Percentiles rank a stretch among this genome's conserved stretches.
These are phyloP conservation scores for Halocaridina rubra DNA, from an alignment of 2,888 invertebrate species.

Conservation along the genomic window DNA sequence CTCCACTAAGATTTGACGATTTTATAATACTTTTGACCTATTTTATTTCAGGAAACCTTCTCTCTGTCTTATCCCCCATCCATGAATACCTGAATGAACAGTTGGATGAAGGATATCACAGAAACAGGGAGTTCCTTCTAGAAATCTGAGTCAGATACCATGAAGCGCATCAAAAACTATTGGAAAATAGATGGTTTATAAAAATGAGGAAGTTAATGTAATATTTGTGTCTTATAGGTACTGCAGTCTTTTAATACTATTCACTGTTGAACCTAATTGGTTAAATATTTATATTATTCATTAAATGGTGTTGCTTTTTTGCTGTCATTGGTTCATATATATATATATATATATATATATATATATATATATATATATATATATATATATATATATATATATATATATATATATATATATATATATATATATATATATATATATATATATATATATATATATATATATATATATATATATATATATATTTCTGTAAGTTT, in stretches of 20 bases:
- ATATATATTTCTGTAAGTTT: too few relatives aligned
- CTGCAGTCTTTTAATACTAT: background rate
- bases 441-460: background rate
- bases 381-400: background rate
- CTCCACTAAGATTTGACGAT: too few relatives aligned
- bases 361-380: slow-evolving; percentile 23
- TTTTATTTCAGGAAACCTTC: too few relatives aligned
- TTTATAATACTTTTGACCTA: too few relatives aligned
- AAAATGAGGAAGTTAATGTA: background rate
- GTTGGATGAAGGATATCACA: too few relatives aligned
- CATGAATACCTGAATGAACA: too few relatives aligned
- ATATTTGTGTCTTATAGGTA: background rate
- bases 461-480: background rate
- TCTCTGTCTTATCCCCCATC: too few relatives aligned
- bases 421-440: background rate
- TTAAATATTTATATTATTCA: background rate
- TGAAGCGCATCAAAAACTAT: background rate
- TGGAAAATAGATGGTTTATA: background rate
- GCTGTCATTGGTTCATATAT: background rate
- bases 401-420: background rate
- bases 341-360: slow-evolving; percentile 16
- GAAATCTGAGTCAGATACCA: too few relatives aligned
- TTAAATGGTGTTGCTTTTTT: background rate
- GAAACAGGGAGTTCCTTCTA: too few relatives aligned
- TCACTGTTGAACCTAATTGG: background rate